These are phyloP conservation scores for Clupea harengus DNA, from an alignment of 2,113 vertebrate species.

Conservation along the genomic window DNA sequence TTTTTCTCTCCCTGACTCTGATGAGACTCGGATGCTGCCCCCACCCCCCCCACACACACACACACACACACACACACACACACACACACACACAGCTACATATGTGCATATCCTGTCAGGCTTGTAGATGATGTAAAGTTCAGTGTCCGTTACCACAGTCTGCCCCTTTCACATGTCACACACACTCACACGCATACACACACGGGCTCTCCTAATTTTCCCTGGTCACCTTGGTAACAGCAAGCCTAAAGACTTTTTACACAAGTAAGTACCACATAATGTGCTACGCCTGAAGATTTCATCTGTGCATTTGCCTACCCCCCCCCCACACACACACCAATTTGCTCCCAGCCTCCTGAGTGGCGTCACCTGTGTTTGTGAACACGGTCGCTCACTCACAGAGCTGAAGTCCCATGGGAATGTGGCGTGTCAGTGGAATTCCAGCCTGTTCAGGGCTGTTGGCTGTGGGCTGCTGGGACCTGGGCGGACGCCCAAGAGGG, in stretches of 20 bases:
- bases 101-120: not conserved
- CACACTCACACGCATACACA: too few species aligned
- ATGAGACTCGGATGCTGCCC: too few species aligned
- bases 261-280: too few species aligned
- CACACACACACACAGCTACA: not conserved
- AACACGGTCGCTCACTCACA: not conserved
- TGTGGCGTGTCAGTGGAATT: not conserved
- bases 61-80: too few species aligned
- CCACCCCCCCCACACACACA: too few species aligned
- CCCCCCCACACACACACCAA: not conserved
- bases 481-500: not conserved
- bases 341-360: not conserved
- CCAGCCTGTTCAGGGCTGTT: not conserved
- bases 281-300: too few species aligned
- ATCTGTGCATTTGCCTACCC: too few species aligned
- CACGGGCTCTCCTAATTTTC: too few species aligned
- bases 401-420: not conserved
- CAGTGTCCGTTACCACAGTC: not conserved
- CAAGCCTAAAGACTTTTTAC: not conserved
- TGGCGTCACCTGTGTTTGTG: not conserved
- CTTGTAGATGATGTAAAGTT: too few species aligned
- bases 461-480: not conserved
- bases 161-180: not conserved
- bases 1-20: not conserved
- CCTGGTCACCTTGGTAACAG: not conserved